Evolutionary conservation across 2,888 invertebrate genomes (phyloP), one percentile per base, ranked within the genome.

Genomic region (Eristalis intricaria): DNA sequence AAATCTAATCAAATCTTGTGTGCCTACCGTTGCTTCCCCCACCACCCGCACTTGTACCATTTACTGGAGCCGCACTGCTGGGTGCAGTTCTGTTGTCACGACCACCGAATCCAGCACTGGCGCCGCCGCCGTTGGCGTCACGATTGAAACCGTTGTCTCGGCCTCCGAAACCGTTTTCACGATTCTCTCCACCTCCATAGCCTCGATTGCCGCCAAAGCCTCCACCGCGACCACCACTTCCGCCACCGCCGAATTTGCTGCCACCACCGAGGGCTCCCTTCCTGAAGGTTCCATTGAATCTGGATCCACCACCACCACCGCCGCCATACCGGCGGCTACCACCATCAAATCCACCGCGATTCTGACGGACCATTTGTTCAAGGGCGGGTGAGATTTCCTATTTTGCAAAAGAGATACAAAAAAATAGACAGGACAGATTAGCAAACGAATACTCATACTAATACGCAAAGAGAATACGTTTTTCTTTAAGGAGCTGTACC

Each of bases 351-450:
- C 94, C 95, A 85, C 95, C 95, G 60, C 94, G 94, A 58, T 92
- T 92, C 89, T 95, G 95, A 89, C 95, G 95, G 7, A 96, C 96
- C 94, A 98, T 95, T 90, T 97, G 96, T 90, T 96, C 95, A 64
- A 98, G 94, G 92, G 97, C 97, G 68, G 98, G 98, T 92, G 97
- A 97, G 80, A 98, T 95, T 89, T 96, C 96, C 96, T 95, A 94
- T 32, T 32, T 32, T 32, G 10, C 32, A 29, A 29, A 4, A 91
- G 90, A 91, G 89, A 82, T 77, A 87, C 89, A 88, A 64, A 64
- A 71, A 77, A 80, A 61, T 73, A 79, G n/a, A 70, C 15, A 40
- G 4, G 58, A 29, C 29, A 22, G 13, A 66, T 60, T 11, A 60
- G 58, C 35, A 50, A n/a, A n/a, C 4, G 19, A 8, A 4, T 19